Percentiles rank a stretch among this genome's conserved stretches.
phyloP scores from a whole-genome alignment of 92 coral and sea anemone species.

The Parazoanthus darwini region DNA sequence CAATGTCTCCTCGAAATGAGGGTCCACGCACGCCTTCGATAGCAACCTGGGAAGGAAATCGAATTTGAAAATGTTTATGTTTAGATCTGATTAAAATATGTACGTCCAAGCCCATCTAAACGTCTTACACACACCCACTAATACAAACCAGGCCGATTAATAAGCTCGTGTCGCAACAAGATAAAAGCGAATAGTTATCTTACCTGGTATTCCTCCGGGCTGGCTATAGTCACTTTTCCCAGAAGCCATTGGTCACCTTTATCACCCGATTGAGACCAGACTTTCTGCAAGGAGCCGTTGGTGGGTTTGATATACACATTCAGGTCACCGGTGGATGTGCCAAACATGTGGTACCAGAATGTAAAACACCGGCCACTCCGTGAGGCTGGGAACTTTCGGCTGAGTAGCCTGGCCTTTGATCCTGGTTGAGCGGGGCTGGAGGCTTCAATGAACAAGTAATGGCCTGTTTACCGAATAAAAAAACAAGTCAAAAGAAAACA shows the following conservation, averaged over 20 bases:
- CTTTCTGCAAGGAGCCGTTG: constrained; percentile 31
- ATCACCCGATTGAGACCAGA: constrained; percentile 67
- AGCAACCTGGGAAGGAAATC: not conserved
- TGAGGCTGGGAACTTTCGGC: constrained; percentile 64
- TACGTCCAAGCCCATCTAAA: too few relatives aligned
- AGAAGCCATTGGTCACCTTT: constrained; percentile 68
- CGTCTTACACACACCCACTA: not conserved
- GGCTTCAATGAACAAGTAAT: constrained; percentile 75
- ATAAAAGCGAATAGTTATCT: not conserved
- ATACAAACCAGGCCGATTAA: not conserved
- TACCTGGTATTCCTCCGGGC: constrained; percentile 58
- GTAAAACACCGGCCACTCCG: constrained; percentile 68
- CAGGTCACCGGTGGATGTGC: constrained; percentile 63
- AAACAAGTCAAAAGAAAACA: not conserved
- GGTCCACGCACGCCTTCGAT: constrained; percentile 42
- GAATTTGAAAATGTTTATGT: not conserved
- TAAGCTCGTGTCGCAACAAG: not conserved
- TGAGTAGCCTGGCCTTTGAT: constrained; percentile 75
- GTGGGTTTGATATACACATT: constrained; percentile 53
- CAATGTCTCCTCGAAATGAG: constrained; percentile 36
- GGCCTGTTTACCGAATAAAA: constrained; percentile 41
- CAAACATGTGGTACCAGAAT: constrained; percentile 91
- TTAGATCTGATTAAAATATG: too few relatives aligned
- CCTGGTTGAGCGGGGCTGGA: constrained; percentile 90
- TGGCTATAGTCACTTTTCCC: constrained; percentile 51